Base-by-base conservation (phyloP, 1,140 invertebrate genomes). In the Neoseiulus cucumeris region DNA sequence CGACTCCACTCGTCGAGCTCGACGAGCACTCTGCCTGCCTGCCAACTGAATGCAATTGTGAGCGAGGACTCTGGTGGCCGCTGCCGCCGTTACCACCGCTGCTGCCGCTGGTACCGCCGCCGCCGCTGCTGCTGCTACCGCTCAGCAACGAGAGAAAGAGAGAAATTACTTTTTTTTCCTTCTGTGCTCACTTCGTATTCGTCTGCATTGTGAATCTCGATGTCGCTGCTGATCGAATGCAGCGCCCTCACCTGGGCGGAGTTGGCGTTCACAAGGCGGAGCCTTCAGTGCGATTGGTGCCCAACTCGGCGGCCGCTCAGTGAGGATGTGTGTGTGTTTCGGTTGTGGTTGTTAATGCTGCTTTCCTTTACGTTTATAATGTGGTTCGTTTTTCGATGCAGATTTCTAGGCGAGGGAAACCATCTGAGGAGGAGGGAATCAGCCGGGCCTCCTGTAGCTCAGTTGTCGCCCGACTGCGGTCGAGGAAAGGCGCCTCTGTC, bases 351-450 rank as follows among this genome's bases (percentile, higher is more conserved):
- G 25, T 59, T 59, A 59, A 59, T 59, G 51, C 51, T 59, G 51
- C 51, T 59, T 59, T 59, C 51, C 51, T 59, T 59, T 59, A 59
- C 51, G 51, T 59, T 59, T 59, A 59, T 59, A 59, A 59, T 59
- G 51, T 59, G 51, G 51, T 59, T 59, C 51, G 51, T 59, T 59
- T 59, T 59, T 59, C 51, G 51, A 59, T 59, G 51, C 51, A 59
- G 51, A 59, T 25, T 59, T 59, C 25, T 25, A 18, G 51, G 51
- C 25, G 51, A 59, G 51, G 51, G 51, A 17, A 17, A 5, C 25
- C 14, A 59, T 59, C 51, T 14, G 51, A 25, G 51, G 25, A 17
- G 33, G 51, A 39, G 33, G 33, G 33, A 39, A 39, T 39, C 33
- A 39, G 4, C 33, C 51, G 17, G 14, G 51, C 51, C 33, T 17